A percentile compares a stretch with the other conserved stretches of the same genome.
These are phyloP conservation scores for Stigmatopora nigra DNA, from an alignment of 2,113 vertebrate genomes.

Conservation along the genomic window DNA sequence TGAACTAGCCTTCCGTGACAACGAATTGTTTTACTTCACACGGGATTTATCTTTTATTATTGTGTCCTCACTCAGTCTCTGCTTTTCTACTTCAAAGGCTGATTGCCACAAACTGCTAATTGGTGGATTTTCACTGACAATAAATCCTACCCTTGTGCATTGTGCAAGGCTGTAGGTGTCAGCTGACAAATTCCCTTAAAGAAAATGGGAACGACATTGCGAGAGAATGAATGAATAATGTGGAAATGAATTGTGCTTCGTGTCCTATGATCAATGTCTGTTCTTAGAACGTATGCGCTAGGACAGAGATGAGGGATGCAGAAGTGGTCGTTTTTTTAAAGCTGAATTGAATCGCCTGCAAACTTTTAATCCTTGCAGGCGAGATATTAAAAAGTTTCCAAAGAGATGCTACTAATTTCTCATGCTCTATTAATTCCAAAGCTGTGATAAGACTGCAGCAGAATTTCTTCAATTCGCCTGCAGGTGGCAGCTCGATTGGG, in stretches of 20 bases:
- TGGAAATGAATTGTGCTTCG: conserved; percentile 3
- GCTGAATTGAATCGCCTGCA: neutral
- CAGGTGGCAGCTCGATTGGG: neutral
- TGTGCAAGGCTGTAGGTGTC: conserved; percentile 15
- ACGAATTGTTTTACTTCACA: neutral
- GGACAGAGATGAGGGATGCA: neutral
- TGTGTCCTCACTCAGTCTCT: neutral
- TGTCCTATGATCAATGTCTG: conserved; percentile 26
- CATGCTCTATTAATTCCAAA: conserved; percentile 22
- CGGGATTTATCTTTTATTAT: neutral
- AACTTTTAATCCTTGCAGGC: conserved; percentile 6
- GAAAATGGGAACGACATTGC: conserved; percentile 7
- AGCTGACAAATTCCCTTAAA: conserved; percentile 28
- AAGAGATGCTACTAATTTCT: conserved; percentile 17
- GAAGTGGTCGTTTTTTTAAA: conserved; percentile 7
- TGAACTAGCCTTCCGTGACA: neutral
- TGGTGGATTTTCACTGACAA: conserved; percentile 48
- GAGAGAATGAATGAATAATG: neutral
- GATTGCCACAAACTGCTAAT: conserved; percentile 47
- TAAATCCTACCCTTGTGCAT: conserved; percentile 46
- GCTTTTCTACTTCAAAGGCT: conserved; percentile 10
- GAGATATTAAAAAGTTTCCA: conserved; percentile 22
- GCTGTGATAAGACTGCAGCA: conserved; percentile 5
- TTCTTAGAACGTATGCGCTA: conserved; percentile 9
- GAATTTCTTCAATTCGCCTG: conserved; percentile 12